Evolutionary conservation across 2,113 vertebrate species (phyloP), one percentile per base, ranked within the genome.

Genomic region (Ptilorrhoa leucosticta): DNA sequence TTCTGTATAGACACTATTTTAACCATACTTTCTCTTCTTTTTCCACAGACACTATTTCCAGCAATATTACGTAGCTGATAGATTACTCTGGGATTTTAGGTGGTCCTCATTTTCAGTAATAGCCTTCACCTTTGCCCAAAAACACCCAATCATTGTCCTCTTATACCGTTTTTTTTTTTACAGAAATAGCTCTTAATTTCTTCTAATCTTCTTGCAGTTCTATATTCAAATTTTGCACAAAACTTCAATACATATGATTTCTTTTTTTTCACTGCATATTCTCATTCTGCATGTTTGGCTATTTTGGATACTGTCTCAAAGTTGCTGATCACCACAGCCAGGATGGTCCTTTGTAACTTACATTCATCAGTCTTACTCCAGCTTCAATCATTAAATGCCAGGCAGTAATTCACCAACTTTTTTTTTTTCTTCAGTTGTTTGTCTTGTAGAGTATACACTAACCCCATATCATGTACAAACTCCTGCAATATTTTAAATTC

Each of bases 61-160:
- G 66, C 19, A 89, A 68, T 82, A 93, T 85, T 95, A 92, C 71
- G 68, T 27, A 94, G 51, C 48, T 94, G 63, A 94, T 47, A 66
- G 61, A 72, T 90, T 86, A 81, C 68, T 77, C 63, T 72, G 17
- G 69, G 51, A 93, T 89, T 73, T 77, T 71, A 94, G 77, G 56
- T 63, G 37, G 51, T 78, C 53, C 27, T 35, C 6, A 13, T 94
- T 93, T 92, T 56, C 85, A 90, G 54, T 87, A 93, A 87, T 9
- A 90, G 51, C 40, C 51, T 94, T 94, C 72, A 94, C 45, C 80
- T 94, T 80, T 96, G 71, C 71, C 35, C n/a, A 66, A 6, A 3
- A 85, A 77, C 68, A 79, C 37, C 50, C 61, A 83, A 80, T 69
- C 69, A 87, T 51, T 6, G 1, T 83, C 63, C 61, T 94, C 54